phyloP scores from a whole-genome alignment of 1,140 invertebrate species.

The Drosophila quadrilineata region DNA sequence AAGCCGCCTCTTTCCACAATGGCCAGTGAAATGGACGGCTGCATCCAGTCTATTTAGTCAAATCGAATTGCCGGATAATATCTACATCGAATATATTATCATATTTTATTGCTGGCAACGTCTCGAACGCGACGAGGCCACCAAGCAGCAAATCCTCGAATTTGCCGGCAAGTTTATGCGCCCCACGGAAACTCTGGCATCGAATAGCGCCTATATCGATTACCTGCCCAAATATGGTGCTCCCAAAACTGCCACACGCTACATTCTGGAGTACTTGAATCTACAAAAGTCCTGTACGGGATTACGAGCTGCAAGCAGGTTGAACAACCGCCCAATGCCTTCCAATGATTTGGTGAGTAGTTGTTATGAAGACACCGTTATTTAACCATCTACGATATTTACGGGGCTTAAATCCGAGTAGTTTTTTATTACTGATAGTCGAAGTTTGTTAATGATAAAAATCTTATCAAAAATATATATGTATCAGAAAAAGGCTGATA shows the following conservation, averaged over 20 bases:
- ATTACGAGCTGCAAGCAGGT: conserved; percentile 51
- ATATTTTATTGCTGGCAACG: conserved; percentile 72
- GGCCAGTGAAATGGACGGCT: conserved; percentile 48
- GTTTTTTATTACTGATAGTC: too few species aligned
- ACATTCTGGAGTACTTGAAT: conserved; percentile 50
- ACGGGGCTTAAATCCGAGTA: too few species aligned
- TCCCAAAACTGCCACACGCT: conserved; percentile 45
- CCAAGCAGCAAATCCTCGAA: conserved; percentile 48
- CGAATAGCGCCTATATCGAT: conserved; percentile 37
- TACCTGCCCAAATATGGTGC: conserved; percentile 47
- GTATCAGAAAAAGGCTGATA: too few species aligned
- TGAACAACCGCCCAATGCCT: conserved; percentile 44
- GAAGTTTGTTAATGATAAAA: too few species aligned
- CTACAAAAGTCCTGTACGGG: conserved; percentile 36
- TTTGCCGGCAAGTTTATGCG: conserved; percentile 68
- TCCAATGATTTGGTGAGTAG: conserved; percentile 51
- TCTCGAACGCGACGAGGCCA: conserved; percentile 46
- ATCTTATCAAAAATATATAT: too few species aligned
- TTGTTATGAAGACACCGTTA: too few species aligned
- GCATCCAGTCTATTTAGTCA: conserved; percentile 38
- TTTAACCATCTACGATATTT: too few species aligned
- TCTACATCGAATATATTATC: conserved; percentile 64
- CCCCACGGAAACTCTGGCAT: conserved; percentile 38
- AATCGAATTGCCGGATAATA: conserved; percentile 57
- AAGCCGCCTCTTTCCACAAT: conserved; percentile 64